A percentile compares a stretch with the other conserved stretches of the same genome.
Conservation (phyloP, 2,888 invertebrate species). For the Netelia fuscicornis region DNA sequence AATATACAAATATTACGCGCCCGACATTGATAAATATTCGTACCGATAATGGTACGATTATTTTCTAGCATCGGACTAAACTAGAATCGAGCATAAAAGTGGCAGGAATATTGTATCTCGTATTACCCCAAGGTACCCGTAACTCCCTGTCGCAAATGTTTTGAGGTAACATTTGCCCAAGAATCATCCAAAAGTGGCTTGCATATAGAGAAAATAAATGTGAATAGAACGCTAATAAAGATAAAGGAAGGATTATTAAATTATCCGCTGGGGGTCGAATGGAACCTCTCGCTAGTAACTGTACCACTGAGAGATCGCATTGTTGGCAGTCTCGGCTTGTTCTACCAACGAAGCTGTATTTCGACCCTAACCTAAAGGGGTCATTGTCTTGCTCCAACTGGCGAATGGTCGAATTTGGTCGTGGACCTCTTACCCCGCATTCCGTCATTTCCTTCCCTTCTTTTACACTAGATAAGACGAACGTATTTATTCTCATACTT, state of each 20-base stretch:
- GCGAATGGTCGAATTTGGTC: conserved; percentile 42
- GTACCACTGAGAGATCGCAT: conserved; percentile 46
- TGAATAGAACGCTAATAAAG: conserved; percentile 15
- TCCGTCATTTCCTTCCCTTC: conserved; percentile 24
- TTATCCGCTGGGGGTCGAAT: conserved; percentile 81
- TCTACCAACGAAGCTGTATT: conserved; percentile 33
- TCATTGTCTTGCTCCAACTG: conserved; percentile 78
- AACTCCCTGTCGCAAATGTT: conserved; percentile 74
- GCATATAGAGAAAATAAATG: conserved; percentile 63
- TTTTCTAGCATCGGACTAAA: too few species aligned
- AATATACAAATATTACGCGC: too few species aligned
- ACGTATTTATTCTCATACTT: conserved; percentile 54
- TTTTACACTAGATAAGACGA: conserved; percentile 27
- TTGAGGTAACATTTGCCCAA: conserved; percentile 80
- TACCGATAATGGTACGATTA: too few species aligned
- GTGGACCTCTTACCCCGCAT: conserved; percentile 31
- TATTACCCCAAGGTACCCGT: conserved; percentile 68
- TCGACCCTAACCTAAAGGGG: conserved; percentile 61
- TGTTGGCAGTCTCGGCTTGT: conserved; percentile 24
- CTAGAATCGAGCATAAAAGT: not conserved
- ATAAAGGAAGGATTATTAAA: conserved; percentile 77
- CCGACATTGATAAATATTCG: too few species aligned
- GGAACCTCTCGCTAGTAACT: conserved; percentile 66
- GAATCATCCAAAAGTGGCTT: conserved; percentile 73
- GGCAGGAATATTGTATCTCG: conserved; percentile 38